Evolutionary conservation across 92 coral and sea anemone genomes (phyloP), one percentile per base, ranked within the genome.

Genomic region (Actinernus sp.): DNA sequence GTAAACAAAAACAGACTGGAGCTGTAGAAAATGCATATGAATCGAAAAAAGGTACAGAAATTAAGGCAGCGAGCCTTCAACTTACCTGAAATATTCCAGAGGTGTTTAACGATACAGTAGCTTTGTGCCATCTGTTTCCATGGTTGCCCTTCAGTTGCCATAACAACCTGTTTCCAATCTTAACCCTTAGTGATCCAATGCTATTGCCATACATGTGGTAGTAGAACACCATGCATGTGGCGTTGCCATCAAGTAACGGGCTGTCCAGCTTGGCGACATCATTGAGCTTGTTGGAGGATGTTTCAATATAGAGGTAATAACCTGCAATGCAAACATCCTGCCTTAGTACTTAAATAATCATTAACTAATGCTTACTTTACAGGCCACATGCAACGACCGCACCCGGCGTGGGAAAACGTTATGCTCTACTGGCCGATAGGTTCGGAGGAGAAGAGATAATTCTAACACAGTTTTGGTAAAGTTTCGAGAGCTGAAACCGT

Each of bases 81-180:
- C 58, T 4, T 63, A 90, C 97, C 81, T 66, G 58, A 22, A 80
- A 90, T 19, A 46, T 18, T 4, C 49, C 63, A 7, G 67, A 16
- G 31, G 49, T 84, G 39, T 81, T 65, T 53, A 90, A 76, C 0
- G 97, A 89, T 8, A 90, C 75, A 0, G 85, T 85, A 3, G 92
- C 97, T 52, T 76, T 90, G 79, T 81, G 77, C 97, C 97, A 90
- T 28, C 27, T 46, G 49, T 85, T 64, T 0, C 97, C 97, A 25
- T 90, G 97, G 32, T 76, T 56, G 24, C 97, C 92, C 19, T 71
- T 69, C 2, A 86, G 46, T 53, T 78, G 41, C 92, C 92, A 85
- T 37, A 86, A 19, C 22, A 58, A 31, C 17, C 52, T 62, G 30
- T 73, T 76, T 10, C 73, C 86, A 31, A 56, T 85, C 57, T 71